Conservation (phyloP, 2,888 invertebrate species). For the Sinohyriopsis cumingii region DNA sequence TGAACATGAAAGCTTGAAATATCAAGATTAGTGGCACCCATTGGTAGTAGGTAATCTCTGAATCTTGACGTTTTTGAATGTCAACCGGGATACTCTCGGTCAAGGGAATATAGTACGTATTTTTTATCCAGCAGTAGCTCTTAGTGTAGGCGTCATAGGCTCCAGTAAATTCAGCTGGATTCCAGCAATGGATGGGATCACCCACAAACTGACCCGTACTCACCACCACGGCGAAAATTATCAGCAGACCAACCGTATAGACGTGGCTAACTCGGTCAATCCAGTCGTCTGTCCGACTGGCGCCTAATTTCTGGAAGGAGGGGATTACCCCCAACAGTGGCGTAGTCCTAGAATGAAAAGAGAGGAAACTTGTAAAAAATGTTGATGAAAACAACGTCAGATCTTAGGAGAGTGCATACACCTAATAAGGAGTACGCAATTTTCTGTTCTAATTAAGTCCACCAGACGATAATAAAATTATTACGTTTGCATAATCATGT, state of each 20-base stretch:
- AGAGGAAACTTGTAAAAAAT: too few species aligned
- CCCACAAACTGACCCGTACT: constrained; percentile 63
- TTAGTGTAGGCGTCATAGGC: constrained; percentile 64
- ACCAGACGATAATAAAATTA: too few species aligned
- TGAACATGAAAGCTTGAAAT: constrained; percentile 64
- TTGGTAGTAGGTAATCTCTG: constrained; percentile 64
- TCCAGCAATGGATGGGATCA: constrained; percentile 66
- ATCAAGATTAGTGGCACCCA: constrained; percentile 64
- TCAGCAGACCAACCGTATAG: constrained; percentile 59
- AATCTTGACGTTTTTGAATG: constrained; percentile 52
- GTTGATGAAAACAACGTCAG: too few species aligned
- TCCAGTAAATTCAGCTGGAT: constrained; percentile 57
- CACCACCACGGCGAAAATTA: constrained; percentile 63
- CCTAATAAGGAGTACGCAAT: too few species aligned
- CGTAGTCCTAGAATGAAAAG: constrained; percentile 30
- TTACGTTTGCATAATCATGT: too few species aligned
- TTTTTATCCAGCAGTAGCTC: constrained; percentile 65
- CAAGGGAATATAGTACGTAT: constrained; percentile 66
- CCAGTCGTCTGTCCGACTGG: constrained; percentile 63
- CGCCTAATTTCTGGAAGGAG: constrained; percentile 59
- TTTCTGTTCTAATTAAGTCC: too few species aligned
- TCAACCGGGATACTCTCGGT: constrained; percentile 60
- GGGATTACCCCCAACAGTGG: constrained; percentile 55
- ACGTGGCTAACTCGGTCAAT: constrained; percentile 64
- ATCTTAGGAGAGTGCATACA: too few species aligned